Evolutionary conservation across 2,797 vertebrate species (phyloP), one percentile per base, ranked within the genome.

Genomic region (Sebastes ruberrimus): DNA sequence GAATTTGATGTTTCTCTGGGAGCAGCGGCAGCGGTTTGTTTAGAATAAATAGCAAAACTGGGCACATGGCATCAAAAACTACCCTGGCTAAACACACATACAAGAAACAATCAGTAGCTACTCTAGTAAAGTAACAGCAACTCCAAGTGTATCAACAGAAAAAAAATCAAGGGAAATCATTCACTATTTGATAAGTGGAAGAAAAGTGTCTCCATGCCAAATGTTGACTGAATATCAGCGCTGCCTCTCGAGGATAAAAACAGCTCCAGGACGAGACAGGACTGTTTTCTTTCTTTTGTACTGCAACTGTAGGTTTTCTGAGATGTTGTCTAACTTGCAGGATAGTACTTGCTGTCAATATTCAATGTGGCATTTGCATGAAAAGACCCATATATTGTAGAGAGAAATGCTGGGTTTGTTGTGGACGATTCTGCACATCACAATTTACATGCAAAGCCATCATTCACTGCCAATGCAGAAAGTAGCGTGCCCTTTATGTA

Each of bases 1-100:
- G 67, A 85, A 83, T 87, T 75, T 82, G 56, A 78, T 81, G 70
- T 80, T 73, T 83, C 46, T 64, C 38, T 57, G 55, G n/a, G 60
- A 62, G 71, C 75, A 63, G 78, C 42, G 18, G n/a, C 33, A 71
- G 66, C 5, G 64, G 74, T 77, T 86, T 75, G 61, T 82, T 88
- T 65, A 14, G 62, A 82, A 76, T 79, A 78, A 81, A 83, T 27
- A 82, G 71, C 6, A 32, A 61, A 76, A 61, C 55, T 56, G 76
- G 76, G 80, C 53, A 71, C 56, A 56, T 2, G 28, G 25, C 52
- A 53, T 35, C 72, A 35, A 49, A 22, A 56, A 33, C 10, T 14
- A 53, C 28, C 2, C 46, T 16, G 67, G 63, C 18, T 28, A 62
- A 74, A 77, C 23, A 80, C 60, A 33, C 0, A 35, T 35, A 23